Evolutionary conservation across 2,888 invertebrate species (phyloP).

Genomic region (Emmelina monodactyla): DNA sequence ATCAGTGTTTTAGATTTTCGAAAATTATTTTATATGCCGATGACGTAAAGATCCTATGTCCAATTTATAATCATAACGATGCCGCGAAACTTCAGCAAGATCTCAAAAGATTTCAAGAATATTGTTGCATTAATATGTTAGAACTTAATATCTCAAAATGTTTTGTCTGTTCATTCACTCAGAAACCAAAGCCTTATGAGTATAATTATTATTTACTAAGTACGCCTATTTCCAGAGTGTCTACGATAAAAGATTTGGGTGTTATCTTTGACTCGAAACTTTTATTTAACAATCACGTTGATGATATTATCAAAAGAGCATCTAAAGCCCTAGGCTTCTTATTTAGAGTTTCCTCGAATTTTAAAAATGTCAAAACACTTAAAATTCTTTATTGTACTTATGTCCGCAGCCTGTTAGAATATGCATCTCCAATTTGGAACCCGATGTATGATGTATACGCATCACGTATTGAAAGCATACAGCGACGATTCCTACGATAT

Average conservation of each 20-base stretch:
- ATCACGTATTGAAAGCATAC: constrained; percentile 7
- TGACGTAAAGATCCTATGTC: constrained; percentile 4
- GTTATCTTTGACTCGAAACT: constrained; percentile 5
- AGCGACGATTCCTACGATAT: constrained; percentile 3
- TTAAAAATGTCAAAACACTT: constrained; percentile 3
- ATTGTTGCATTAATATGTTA: not conserved
- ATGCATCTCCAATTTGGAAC: constrained; percentile 9
- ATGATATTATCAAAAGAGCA: constrained; percentile 3
- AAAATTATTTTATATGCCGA: constrained; percentile 3
- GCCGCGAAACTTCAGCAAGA: constrained; percentile 3
- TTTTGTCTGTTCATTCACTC: not conserved
- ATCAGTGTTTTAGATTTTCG: constrained; percentile 1
- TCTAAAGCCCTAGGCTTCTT: constrained; percentile 7
- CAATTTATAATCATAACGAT: not conserved
- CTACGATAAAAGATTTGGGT: constrained; percentile 4
- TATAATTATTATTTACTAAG: not conserved
- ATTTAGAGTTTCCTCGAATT: constrained; percentile 2
- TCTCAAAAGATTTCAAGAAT: constrained; percentile 1
- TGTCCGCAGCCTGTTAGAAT: constrained; percentile 7
- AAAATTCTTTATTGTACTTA: constrained; percentile 9
- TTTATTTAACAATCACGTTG: constrained; percentile 2
- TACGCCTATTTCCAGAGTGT: not conserved
- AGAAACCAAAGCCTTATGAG: not conserved
- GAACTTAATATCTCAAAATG: constrained; percentile 2
- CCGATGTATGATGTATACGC: constrained; percentile 6